phyloP scores from a whole-genome alignment of 2,113 vertebrate genomes.

The Myotis davidii region DNA sequence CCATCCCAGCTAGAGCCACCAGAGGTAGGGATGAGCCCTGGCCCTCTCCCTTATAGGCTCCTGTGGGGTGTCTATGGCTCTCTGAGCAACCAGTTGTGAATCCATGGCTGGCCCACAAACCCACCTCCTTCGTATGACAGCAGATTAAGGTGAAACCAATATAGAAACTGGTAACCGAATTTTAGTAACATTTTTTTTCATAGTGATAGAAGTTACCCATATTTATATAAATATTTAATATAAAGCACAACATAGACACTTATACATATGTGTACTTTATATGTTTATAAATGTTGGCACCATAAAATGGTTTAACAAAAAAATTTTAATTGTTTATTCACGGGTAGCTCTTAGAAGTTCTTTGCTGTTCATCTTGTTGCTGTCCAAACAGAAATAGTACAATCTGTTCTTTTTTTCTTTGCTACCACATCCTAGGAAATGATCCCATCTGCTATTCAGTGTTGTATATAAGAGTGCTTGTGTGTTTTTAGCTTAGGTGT shows the following conservation, averaged over 20 bases:
- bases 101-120: not conserved
- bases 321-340: slow-evolving; percentile 20
- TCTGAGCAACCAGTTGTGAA: accelerated
- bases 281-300: not conserved
- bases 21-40: too few relatives aligned
- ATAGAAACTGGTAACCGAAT: not conserved
- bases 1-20: not conserved
- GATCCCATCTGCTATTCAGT: slow-evolving; percentile 63
- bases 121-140: not conserved
- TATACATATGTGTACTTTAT: not conserved
- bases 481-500: slow-evolving; percentile 68
- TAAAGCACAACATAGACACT: not conserved
- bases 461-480: slow-evolving; percentile 55
- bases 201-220: not conserved
- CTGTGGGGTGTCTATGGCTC: not conserved
- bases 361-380: not conserved
- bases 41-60: not conserved
- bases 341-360: slow-evolving; percentile 60
- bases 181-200: not conserved
- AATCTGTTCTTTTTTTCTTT: slow-evolving; percentile 68
- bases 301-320: not conserved
- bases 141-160: not conserved
- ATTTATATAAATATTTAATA: not conserved
- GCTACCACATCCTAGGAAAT: slow-evolving; percentile 61
- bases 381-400: not conserved